Base-by-base conservation (phyloP, 2,797 vertebrate genomes). In the Diglossa cyanea region DNA sequence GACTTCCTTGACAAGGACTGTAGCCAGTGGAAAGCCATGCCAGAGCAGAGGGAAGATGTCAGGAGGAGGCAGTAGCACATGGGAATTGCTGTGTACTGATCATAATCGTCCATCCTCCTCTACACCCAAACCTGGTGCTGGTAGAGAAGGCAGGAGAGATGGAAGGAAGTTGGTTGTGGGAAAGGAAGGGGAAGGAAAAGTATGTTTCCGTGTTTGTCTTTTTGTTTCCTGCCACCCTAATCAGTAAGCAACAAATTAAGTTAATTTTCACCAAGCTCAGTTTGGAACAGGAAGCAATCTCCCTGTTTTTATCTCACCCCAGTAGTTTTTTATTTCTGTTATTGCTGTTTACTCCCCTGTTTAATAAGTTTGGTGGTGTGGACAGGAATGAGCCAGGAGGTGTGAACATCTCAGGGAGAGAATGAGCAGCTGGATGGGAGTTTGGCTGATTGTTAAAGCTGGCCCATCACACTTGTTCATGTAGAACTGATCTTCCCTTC, bases 71-170 rank as follows among this genome's bases (percentile, higher is more conserved):
- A 39, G 16, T 2, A 8, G 10, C 23, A 60, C 66, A 51, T 15
- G 13, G 47, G 24, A 85, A 11, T 8, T 5, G 8, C 42, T 57
- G 28, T 53, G 70, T 63, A 8, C 28, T 57, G 30, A 19, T 50
- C 12, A 4, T 44, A n/a, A 53, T 57, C 0, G 0, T 25, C n/a
- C 23, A 55, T 31, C 25, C 24, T 18, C 35, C n/a, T 35, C 30
- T 5, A 30, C 6, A 7, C 3, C 21, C 9, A 25, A 20, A 24
- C 7, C 9, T 54, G 48, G 4, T 12, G 7, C 17, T 7, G 19
- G 30, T 24, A 37, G 28, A 75, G 17, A 33, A 48, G 25, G 15
- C 31, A 62, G 39, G 14, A 82, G 11, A 47, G 19, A 78, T 66
- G 39, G 9, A 65, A 61, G 9, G 15, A 37, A 10, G 8, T 12